Evolutionary conservation across 2,797 vertebrate genomes (phyloP).

Genomic region (Ceryle rudis): DNA sequence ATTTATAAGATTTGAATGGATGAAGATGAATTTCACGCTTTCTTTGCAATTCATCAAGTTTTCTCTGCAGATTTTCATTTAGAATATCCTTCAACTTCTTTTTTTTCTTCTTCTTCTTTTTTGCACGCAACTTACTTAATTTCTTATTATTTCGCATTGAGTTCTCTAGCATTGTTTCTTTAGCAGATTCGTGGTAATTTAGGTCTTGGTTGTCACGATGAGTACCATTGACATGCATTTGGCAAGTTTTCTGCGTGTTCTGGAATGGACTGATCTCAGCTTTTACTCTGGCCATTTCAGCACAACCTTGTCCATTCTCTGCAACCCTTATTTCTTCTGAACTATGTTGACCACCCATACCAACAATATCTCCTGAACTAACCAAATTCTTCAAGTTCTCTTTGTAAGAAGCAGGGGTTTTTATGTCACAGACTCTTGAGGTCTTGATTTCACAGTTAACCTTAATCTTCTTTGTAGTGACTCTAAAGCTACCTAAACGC

Average conservation of each 20-base stretch:
- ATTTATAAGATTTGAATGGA: constrained; percentile 81
- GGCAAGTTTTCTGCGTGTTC: constrained; percentile 78
- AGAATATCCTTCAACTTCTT: constrained; percentile 85
- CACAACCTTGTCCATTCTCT: constrained; percentile 74
- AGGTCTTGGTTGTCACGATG: constrained; percentile 70
- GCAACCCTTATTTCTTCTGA: constrained; percentile 72
- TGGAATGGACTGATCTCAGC: constrained; percentile 67
- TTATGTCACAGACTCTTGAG: constrained; percentile 45
- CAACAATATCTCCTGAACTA: constrained; percentile 71
- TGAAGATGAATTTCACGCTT: constrained; percentile 80
- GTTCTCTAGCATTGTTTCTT: constrained; percentile 73
- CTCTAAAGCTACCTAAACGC: constrained; percentile 50
- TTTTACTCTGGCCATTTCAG: constrained; percentile 70
- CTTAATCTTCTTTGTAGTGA: constrained; percentile 59
- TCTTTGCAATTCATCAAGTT: constrained; percentile 78
- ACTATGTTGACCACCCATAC: constrained; percentile 72
- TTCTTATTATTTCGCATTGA: constrained; percentile 74
- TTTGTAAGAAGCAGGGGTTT: constrained; percentile 70
- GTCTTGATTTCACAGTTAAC: constrained; percentile 72
- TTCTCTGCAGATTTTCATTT: constrained; percentile 79
- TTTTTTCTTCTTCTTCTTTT: constrained; percentile 93
- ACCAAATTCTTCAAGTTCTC: constrained; percentile 76
- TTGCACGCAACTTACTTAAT: constrained; percentile 79
- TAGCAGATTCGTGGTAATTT: constrained; percentile 68
- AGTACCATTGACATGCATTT: constrained; percentile 76